Base-by-base conservation (phyloP, 2,888 invertebrate genomes). In the Eledone cirrhosa region DNA sequence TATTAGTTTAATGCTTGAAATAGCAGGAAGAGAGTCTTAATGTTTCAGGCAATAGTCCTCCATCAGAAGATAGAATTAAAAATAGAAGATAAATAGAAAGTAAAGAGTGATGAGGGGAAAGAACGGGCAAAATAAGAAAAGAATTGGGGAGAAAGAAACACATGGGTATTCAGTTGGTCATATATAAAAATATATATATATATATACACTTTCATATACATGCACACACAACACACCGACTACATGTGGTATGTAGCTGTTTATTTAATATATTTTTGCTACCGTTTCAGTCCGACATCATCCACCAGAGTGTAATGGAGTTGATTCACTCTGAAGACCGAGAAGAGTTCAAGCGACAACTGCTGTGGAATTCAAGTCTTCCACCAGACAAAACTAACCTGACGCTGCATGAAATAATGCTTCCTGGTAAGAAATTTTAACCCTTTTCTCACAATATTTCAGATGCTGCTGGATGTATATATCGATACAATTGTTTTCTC, bases 261-360 rank as follows among this genome's bases (percentile, higher is more conserved):
- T n/a, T n/a, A n/a, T n/a, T n/a, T n/a, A n/a, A 2, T 41, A 11
- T 41, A 41, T 41, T 19, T 67, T 67, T 29, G 29, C 3, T 80
- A 77, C 80, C 86, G 85, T 94, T 94, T 48, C 93, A 99, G 98
- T 99, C 99, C 86, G 99, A 99, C 92, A 98, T 99, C 88, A 97
- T 99, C 80, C 99, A 99, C 91, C 99, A 99, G 91, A 97, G 98
- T 84, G 98, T 99, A 78, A 98, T 98, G 93, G 99, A 99, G 92
- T 92, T 99, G 90, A 98, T 99, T 82, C 99, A 99, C 92, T 98
- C 98, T 3, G 99, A 99, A 92, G 99, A 99, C 91, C 93, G 99
- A 4, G 99, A 99, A 91, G 99, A 99, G 91, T 93, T 99, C 80
- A 98, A 98, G 90, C 92, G 97, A 78, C 98, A 98, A 91, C 92